Conservation (phyloP, 2,113 vertebrate genomes). For the Notechis scutatus region DNA sequence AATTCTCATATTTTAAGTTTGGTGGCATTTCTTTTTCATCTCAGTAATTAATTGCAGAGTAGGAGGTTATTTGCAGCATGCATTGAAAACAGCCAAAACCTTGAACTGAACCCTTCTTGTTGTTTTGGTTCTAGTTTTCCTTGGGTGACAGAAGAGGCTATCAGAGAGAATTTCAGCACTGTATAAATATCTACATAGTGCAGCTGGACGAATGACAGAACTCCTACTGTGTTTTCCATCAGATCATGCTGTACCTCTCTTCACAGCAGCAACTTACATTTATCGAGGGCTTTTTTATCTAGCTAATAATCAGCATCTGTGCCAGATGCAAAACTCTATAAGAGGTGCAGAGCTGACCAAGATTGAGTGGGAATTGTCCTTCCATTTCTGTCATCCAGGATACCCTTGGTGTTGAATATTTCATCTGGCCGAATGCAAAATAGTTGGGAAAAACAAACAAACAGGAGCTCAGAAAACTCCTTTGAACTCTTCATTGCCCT, state of each 20-base stretch:
- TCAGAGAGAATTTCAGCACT: conserved; percentile 68
- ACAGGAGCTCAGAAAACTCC: background rate
- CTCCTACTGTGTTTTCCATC: conserved; percentile 66
- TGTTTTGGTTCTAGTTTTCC: conserved; percentile 60
- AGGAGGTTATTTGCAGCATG: conserved; percentile 66
- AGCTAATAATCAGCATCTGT: conserved; percentile 24
- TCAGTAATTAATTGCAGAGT: conserved; percentile 58
- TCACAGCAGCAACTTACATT: conserved; percentile 41
- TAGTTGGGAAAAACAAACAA: background rate
- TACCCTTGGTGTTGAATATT: background rate
- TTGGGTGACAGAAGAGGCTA: conserved; percentile 58
- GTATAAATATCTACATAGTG: conserved; percentile 62
- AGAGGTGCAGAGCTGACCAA: background rate
- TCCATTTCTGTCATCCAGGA: background rate
- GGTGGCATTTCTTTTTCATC: background rate
- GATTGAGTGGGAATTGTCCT: background rate
- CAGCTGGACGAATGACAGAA: conserved; percentile 73
- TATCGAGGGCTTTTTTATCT: background rate
- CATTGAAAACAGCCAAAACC: conserved; percentile 66
- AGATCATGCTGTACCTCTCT: conserved; percentile 56
- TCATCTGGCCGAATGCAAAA: background rate
- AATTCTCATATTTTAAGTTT: background rate
- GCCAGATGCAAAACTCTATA: background rate
- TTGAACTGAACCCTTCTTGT: conserved; percentile 75
- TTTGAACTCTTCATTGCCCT: background rate